These are phyloP conservation scores for Orientallactaga bullata DNA, from an alignment of 2,113 vertebrate species.

Conservation along the genomic window DNA sequence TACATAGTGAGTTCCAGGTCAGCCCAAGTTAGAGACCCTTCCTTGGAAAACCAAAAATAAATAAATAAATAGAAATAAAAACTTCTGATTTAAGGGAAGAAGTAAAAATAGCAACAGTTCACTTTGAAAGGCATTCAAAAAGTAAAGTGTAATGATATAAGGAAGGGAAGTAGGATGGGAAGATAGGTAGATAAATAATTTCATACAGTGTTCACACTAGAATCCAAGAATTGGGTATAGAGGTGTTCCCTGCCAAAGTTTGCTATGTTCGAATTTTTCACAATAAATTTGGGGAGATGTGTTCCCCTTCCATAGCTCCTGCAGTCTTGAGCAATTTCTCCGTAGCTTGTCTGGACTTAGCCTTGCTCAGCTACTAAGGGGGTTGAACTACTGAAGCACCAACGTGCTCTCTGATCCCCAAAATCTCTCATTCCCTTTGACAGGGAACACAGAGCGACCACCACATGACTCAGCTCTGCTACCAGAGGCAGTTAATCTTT, in stretches of 20 bases:
- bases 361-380: constrained; percentile 5
- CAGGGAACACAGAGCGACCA: background rate
- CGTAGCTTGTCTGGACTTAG: background rate
- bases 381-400: background rate
- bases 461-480: constrained; percentile 42
- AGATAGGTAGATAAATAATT: background rate
- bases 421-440: constrained; percentile 36
- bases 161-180: background rate
- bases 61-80: background rate
- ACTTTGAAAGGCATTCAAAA: constrained; percentile 31
- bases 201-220: constrained; percentile 22
- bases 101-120: background rate
- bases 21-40: too few species aligned
- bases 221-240: background rate
- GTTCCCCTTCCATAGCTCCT: background rate
- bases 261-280: background rate
- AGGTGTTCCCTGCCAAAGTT: background rate
- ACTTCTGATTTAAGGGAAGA: constrained; percentile 41
- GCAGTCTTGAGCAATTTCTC: background rate
- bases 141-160: background rate
- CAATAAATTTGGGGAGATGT: background rate
- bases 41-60: too few species aligned
- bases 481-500: constrained; percentile 79
- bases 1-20: too few species aligned
- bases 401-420: constrained; percentile 45